A percentile compares a stretch with the other conserved stretches of the same genome.
These are phyloP conservation scores for Aegotheles bennettii DNA, from an alignment of 2,113 vertebrate species.

Conservation along the genomic window DNA sequence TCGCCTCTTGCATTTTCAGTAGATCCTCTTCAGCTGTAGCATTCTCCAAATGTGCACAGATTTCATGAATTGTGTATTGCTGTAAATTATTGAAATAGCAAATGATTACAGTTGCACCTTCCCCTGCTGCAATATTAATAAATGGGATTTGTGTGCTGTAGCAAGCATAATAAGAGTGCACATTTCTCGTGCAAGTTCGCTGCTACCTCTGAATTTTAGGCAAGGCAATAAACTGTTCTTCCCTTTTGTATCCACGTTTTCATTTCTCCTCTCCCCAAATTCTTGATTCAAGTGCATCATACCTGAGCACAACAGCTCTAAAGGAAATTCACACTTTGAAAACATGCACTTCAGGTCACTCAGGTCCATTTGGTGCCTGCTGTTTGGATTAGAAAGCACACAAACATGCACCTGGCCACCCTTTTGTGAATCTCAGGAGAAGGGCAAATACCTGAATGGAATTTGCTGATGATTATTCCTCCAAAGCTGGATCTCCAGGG, in stretches of 20 bases:
- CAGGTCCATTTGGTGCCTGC: neutral
- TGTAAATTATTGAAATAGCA: conserved; percentile 47
- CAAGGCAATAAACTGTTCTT: neutral
- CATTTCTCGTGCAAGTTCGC: neutral
- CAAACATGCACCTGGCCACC: neutral
- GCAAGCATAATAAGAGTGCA: neutral
- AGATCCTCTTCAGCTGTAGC: neutral
- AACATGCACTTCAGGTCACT: neutral
- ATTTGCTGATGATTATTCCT: neutral
- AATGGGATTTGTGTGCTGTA: neutral
- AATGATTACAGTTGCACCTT: conserved; percentile 10
- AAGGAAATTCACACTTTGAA: neutral
- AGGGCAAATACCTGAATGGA: neutral
- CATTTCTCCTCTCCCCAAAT: neutral
- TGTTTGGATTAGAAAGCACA: neutral
- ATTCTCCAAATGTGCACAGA: conserved; percentile 7
- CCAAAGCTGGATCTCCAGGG: neutral
- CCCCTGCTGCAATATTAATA: conserved; percentile 33
- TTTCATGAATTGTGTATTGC: conserved; percentile 30
- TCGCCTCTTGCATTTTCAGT: neutral
- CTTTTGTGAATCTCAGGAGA: neutral
- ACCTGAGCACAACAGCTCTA: neutral
- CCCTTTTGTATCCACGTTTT: neutral
- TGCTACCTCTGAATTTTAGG: neutral
- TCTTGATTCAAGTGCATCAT: neutral